Evolutionary conservation across 1,140 invertebrate genomes (phyloP).

Genomic region (Heliconius hermathena): DNA sequence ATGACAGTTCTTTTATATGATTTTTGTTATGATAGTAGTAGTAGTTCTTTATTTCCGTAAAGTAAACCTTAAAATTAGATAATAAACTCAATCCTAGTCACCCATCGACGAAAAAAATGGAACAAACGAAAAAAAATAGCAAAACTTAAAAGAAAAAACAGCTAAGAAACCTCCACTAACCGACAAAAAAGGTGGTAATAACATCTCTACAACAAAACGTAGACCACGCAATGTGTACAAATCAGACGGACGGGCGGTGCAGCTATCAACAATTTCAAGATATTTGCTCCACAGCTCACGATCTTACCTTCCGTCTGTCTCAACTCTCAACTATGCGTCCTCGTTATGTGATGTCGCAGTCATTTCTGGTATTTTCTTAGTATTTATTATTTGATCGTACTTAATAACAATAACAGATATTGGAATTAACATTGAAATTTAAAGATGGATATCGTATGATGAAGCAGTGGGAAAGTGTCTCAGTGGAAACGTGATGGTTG

Average conservation of each 20-base stretch:
- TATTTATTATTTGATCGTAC: neutral
- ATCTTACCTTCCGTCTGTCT: slow-evolving; percentile 3
- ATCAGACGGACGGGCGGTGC: slow-evolving; percentile 14
- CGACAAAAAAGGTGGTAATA: neutral
- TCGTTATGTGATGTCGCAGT: slow-evolving; percentile 1
- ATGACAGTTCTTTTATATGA: no score
- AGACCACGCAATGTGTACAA: slow-evolving; percentile 18
- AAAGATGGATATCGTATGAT: neutral
- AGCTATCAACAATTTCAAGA: slow-evolving; percentile 18
- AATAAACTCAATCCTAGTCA: no score
- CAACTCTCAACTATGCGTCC: neutral
- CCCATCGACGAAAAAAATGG: no score
- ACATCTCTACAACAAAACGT: neutral
- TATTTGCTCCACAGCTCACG: slow-evolving; percentile 12
- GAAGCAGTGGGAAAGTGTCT: no score
- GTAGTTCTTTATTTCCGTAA: no score
- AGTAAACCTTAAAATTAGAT: no score
- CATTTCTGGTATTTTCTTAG: slow-evolving; percentile 17
- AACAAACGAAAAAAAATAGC: no score
- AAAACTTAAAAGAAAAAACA: no score
- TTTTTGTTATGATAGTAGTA: no score
- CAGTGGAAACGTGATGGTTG: no score
- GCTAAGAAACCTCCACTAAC: neutral
- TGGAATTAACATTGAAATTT: neutral
- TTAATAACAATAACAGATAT: neutral